Conservation (phyloP, 1,140 invertebrate species). For the Tetramorium parvispinum region DNA sequence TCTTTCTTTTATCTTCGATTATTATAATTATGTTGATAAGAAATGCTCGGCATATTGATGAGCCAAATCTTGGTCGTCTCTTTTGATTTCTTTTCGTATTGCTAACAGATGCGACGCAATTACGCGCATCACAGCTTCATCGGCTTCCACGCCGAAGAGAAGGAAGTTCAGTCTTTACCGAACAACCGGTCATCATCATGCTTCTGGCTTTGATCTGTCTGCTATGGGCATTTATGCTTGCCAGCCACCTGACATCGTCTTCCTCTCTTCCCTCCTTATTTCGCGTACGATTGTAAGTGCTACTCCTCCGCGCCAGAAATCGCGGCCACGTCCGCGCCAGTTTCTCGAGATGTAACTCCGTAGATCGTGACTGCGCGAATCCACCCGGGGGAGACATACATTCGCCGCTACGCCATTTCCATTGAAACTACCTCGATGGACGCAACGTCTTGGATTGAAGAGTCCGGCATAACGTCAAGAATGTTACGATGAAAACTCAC, state of each 20-base stretch:
- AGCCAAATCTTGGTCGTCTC: background rate
- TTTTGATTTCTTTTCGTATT: background rate
- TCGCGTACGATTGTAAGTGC: constrained; percentile 51
- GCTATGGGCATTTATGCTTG: constrained; percentile 9
- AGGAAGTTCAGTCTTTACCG: constrained; percentile 30
- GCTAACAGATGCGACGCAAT: constrained; percentile 14
- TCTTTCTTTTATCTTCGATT: background rate
- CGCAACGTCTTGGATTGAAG: background rate
- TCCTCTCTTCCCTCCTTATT: constrained; percentile 34
- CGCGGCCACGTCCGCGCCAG: constrained; percentile 55
- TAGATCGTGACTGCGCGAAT: constrained; percentile 54
- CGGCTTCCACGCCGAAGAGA: background rate
- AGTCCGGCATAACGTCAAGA: background rate
- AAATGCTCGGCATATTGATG: background rate
- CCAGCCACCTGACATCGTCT: background rate
- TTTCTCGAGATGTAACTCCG: constrained; percentile 53
- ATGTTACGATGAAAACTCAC: constrained; percentile 8
- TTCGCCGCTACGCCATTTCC: constrained; percentile 14
- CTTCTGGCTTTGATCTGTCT: constrained; percentile 45
- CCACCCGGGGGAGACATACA: constrained; percentile 48
- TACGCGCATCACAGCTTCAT: background rate
- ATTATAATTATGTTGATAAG: background rate
- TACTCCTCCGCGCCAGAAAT: constrained; percentile 58
- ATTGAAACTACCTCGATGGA: constrained; percentile 1
- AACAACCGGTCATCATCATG: constrained; percentile 13